Evolutionary conservation across 2,113 vertebrate species (phyloP).

Genomic region (Halichoeres trimaculatus): DNA sequence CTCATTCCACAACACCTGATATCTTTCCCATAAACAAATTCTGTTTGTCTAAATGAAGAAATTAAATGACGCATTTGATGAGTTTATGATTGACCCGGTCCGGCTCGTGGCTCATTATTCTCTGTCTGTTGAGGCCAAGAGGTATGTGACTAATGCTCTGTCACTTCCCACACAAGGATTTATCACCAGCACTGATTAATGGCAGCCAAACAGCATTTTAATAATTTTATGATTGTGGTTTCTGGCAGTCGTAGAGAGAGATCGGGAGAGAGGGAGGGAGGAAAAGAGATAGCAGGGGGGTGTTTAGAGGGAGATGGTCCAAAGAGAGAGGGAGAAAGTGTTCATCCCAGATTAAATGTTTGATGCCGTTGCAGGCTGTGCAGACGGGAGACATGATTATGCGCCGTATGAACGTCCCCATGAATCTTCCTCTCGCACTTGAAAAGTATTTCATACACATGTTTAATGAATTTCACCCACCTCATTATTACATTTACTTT

Average conservation of each 20-base stretch:
- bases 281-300: not conserved
- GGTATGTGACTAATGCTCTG: conserved; percentile 94
- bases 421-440: conserved; percentile 79
- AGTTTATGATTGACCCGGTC: conserved; percentile 99
- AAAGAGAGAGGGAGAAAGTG: conserved; percentile 71
- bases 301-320: conserved; percentile 51
- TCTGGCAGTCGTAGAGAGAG: conserved; percentile 82
- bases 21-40: conserved; percentile 99
- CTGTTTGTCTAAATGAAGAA: conserved; percentile 99
- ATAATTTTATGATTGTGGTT: conserved; percentile 95
- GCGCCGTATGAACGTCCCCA: conserved; percentile 76
- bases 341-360: conserved; percentile 91
- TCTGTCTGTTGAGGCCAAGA: conserved; percentile 85
- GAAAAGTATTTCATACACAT: conserved; percentile 75
- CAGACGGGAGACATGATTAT: conserved; percentile 87
- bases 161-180: conserved; percentile 92
- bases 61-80: conserved; percentile 99
- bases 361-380: conserved; percentile 79
- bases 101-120: conserved; percentile 92
- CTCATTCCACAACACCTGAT: conserved; percentile 99
- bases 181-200: conserved; percentile 99
- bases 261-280: conserved; percentile 25
- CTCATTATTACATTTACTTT: conserved; percentile 76
- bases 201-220: conserved; percentile 92
- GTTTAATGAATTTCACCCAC: conserved; percentile 74